Evolutionary conservation across 2,888 invertebrate genomes (phyloP), one percentile per base, ranked within the genome.

Genomic region (Xestia ashworthii): DNA sequence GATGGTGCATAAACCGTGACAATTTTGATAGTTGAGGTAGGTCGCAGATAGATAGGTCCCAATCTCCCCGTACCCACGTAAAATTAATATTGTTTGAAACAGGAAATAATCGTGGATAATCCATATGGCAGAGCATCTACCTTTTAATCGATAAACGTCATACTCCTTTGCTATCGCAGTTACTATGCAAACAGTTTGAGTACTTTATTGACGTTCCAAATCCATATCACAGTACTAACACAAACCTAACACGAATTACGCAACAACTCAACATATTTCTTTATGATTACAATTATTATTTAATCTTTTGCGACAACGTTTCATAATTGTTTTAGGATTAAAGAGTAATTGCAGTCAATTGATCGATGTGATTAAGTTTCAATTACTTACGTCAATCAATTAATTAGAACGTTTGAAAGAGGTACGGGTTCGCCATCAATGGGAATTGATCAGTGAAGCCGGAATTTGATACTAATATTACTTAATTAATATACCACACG

Each of bases 251-350:
- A 71, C 41, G 48, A 68, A 71, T 83, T 77, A 68, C 64, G 14
- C 82, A 60, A 85, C 62, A 80, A 70, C 58, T 22, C 3, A 64
- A 82, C 25, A 48, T 70, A 84, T 81, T 82, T 72, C 72, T 69
- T 44, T 72, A 53, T 41, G 25, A 70, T 58, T n/a, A 76, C n/a
- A 80, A 78, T 62, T 50, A 38, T n/a, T 71, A 16, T 46, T 65
- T 32, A 32, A 71, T 67, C 60, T 66, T 70, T 82, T 67, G 53
- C 53, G 53, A 76, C 44, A 58, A n/a, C 5, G 55, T 62, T 71
- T 64, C 71, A 77, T 55, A n/a, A 81, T 65, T 60, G 19, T 70
- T 74, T 41, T 46, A 16, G 12, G 25, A 74, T n/a, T 60, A 44
- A n/a, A 41, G 1, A 81, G 58, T n/a, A 22, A 22, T 9, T 44